phyloP scores from a whole-genome alignment of 37 sponge, comb jelly and placozoan genomes.

The Halichondria panicea region DNA sequence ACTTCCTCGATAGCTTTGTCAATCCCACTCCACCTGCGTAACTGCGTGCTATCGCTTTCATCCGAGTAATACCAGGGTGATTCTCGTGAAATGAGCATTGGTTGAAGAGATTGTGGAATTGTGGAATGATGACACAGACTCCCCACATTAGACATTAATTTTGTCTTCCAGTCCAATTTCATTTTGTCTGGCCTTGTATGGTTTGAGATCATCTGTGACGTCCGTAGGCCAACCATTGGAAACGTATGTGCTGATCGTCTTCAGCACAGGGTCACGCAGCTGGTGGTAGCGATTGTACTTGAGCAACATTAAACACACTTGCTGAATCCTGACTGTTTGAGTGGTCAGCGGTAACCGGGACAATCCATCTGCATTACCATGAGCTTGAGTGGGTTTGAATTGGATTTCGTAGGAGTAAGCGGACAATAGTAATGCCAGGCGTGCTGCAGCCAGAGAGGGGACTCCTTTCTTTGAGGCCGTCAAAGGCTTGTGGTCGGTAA shows the following conservation, averaged over 20 bases:
- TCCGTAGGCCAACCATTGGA: neutral
- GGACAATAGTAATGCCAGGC: too few relatives aligned
- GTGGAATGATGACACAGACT: neutral
- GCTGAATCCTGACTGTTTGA: neutral
- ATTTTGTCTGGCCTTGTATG: neutral
- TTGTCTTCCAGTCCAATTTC: neutral
- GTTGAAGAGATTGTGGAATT: neutral
- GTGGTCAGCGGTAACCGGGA: neutral
- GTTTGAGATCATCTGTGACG: neutral
- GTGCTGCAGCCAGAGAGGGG: too few relatives aligned
- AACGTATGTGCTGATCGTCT: neutral
- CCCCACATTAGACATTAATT: conserved; percentile 5
- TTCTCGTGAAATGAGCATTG: neutral
- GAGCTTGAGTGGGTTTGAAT: neutral
- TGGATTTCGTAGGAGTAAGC: too few relatives aligned
- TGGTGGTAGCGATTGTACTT: conserved; percentile 1
- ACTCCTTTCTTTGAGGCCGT: too few relatives aligned
- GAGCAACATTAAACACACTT: conserved; percentile 7
- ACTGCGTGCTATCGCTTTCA: conserved; percentile 4
- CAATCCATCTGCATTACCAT: conserved; percentile 3
- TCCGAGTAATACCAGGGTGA: conserved; percentile 4
- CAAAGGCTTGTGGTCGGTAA: too few relatives aligned
- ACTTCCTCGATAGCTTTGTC: neutral
- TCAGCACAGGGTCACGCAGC: too few relatives aligned
- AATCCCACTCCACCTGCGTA: conserved; percentile 8